A percentile compares a stretch with the other conserved stretches of the same genome.
phyloP scores from a whole-genome alignment of 1,140 invertebrate species.

The Diorhabda carinulata region DNA sequence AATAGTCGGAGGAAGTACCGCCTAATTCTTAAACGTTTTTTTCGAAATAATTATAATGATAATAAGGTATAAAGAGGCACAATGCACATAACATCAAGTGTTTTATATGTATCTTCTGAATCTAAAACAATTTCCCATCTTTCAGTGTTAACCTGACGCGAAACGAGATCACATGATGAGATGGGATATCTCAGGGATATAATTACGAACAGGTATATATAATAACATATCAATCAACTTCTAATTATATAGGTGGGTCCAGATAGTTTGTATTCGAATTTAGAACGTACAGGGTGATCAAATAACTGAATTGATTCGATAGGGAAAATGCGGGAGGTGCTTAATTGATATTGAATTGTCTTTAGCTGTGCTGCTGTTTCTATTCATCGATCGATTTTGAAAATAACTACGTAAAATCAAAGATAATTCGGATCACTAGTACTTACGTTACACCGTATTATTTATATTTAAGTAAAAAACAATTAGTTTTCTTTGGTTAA shows the following conservation, averaged over 20 bases:
- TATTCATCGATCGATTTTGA: no score
- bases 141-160: conserved; percentile 14
- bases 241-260: conserved; percentile 32
- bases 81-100: not conserved
- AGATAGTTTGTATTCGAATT: conserved; percentile 28
- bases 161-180: conserved; percentile 21
- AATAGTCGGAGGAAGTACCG: not conserved
- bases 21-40: not conserved
- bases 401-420: no score
- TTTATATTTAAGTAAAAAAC: no score
- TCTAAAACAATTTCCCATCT: conserved; percentile 16
- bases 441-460: no score
- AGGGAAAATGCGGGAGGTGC: no score
- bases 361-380: no score
- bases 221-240: conserved; percentile 41
- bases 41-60: not conserved
- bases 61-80: not conserved
- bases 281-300: not conserved
- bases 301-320: no score
- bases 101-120: conserved; percentile 3
- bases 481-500: no score
- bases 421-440: no score
- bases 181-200: conserved; percentile 21
- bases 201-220: conserved; percentile 40
- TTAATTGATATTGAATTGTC: no score